Base-by-base conservation (phyloP, 2,797 vertebrate genomes). In the Dallia pectoralis region DNA sequence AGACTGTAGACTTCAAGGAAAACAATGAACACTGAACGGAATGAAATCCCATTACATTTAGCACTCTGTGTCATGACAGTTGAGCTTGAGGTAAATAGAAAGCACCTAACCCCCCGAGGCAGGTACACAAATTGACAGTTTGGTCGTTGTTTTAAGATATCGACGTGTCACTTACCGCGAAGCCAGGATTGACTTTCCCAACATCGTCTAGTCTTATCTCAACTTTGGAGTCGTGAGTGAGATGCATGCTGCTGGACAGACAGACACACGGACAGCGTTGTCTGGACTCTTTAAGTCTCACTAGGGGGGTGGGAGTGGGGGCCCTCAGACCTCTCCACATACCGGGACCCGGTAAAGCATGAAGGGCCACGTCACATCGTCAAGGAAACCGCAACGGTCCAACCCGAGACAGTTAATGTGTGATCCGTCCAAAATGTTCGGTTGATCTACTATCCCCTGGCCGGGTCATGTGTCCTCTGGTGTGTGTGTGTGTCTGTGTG, bases 111-210 rank as follows among this genome's bases (percentile, higher is more conserved):
- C 74, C 69, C 70, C 14, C 89, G 14, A 14, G 40, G 40, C 40
- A 44, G 40, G 40, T 44, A 44, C 11, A 12, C 11, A 12, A 44
- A 3, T 2, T 44, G 40, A 44, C 3, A 44, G 40, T 44, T 44
- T 1, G 12, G 12, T 12, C 56, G 12, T 22, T 56, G 63, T 72
- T 18, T 11, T 71, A 48, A 14, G 25, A 69, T 48, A 2, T 48
- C 4, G 12, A 71, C 0, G 4, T 18, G 32, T 29, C 19, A 84
- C 92, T 91, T 80, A 93, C 92, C 84, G 73, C 67, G 14, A 90
- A 90, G 0, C 78, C 73, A 8, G 79, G 77, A 62, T 89, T 88
- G 33, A 80, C 62, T 0, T 80, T 81, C 19, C 81, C 87, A 15
- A 84, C 77, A 18, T 85, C 83, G 56, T 69, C 82, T 4, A 84